Percentiles rank a stretch among this genome's conserved stretches.
Conservation (phyloP, 2,113 vertebrate genomes). For the Passer domesticus region DNA sequence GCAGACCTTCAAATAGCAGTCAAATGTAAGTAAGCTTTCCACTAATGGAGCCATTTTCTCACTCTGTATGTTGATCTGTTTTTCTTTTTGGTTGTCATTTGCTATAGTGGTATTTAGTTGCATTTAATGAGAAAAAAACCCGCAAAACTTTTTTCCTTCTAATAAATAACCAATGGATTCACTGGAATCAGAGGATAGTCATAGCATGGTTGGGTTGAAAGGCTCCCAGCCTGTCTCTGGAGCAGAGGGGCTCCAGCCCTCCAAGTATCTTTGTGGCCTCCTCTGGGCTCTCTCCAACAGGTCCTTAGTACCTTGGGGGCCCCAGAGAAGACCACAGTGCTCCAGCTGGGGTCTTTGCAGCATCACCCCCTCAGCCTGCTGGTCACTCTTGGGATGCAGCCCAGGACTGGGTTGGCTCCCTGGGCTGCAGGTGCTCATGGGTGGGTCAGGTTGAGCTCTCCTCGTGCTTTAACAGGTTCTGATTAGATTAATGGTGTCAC, state of each 20-base stretch:
- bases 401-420: background rate
- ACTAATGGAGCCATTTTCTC: background rate
- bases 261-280: background rate
- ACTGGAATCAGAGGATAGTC: background rate
- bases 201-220: background rate
- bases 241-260: background rate
- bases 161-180: background rate
- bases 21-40: constrained; percentile 85
- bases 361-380: background rate
- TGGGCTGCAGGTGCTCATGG: background rate
- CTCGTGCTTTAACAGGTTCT: background rate
- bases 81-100: background rate
- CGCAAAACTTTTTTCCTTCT: background rate
- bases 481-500: background rate
- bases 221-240: background rate
- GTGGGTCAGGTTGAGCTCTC: background rate
- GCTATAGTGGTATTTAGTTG: background rate
- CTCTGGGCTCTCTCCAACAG: background rate
- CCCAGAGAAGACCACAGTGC: background rate
- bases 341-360: background rate
- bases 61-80: background rate
- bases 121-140: background rate
- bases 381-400: background rate
- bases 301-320: background rate
- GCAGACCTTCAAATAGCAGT: constrained; percentile 84